Conservation (phyloP, 2,797 vertebrate species). For the Ataeniobius toweri region DNA sequence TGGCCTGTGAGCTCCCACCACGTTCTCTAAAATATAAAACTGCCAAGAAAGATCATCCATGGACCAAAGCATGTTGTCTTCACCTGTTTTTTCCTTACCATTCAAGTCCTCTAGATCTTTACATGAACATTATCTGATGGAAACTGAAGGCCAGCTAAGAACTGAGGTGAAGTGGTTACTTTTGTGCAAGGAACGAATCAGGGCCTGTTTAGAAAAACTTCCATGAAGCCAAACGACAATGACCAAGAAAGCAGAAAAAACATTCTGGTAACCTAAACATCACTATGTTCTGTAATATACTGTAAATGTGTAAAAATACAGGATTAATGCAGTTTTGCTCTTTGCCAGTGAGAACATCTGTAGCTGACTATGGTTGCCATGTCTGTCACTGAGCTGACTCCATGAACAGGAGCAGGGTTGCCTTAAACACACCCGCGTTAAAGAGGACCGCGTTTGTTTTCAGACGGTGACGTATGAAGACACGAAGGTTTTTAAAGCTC, state of each 20-base stretch:
- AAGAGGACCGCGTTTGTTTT: slow-evolving; percentile 27
- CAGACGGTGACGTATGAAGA: not conserved
- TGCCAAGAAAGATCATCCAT: slow-evolving; percentile 83
- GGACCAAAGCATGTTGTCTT: slow-evolving; percentile 87
- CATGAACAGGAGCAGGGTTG: slow-evolving; percentile 49
- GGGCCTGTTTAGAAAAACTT: not conserved
- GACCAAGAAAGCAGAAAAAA: not conserved
- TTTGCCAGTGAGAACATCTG: slow-evolving; percentile 7
- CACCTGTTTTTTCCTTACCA: slow-evolving; percentile 50
- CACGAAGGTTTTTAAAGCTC: slow-evolving; percentile 7
- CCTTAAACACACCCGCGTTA: slow-evolving; percentile 65
- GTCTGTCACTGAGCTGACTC: slow-evolving; percentile 29
- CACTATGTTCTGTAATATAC: slow-evolving; percentile 10
- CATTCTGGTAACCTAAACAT: slow-evolving; percentile 10
- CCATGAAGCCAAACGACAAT: not conserved
- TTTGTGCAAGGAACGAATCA: slow-evolving; percentile 4
- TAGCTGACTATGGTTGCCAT: slow-evolving; percentile 14
- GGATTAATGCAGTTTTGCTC: slow-evolving; percentile 26
- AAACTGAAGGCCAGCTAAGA: slow-evolving; percentile 6
- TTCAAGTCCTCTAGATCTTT: slow-evolving; percentile 25
- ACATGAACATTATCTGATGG: slow-evolving; percentile 19
- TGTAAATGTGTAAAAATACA: slow-evolving; percentile 9
- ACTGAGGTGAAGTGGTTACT: slow-evolving; percentile 3
- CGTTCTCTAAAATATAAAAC: slow-evolving; percentile 57
- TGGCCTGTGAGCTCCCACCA: slow-evolving; percentile 38